Evolutionary conservation across 2,113 vertebrate genomes (phyloP), one percentile per base, ranked within the genome.

Genomic region (Pseudorectes ferrugineus): DNA sequence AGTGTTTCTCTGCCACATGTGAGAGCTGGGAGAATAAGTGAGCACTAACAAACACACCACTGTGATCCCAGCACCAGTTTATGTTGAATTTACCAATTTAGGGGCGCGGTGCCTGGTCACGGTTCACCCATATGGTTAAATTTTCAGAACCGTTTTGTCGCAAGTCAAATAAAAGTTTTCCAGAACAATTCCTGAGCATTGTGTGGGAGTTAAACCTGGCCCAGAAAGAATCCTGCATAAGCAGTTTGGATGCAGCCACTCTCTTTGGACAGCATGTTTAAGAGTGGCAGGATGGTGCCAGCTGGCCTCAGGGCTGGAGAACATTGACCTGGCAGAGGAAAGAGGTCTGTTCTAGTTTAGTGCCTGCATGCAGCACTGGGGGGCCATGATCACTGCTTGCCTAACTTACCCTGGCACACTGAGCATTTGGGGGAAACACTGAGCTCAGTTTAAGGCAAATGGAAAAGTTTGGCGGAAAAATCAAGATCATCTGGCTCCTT

Each of bases 221-320:
- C 48, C 42, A 70, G 33, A 19, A 70, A 52, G 42, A 76, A 15
- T 38, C 57, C 49, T 70, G 36, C 16, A 66, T 28, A n/a, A 67
- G 49, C 31, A 57, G 42, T 80, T 94, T 95, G 78, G 91, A 92
- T 54, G 67, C 49, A 97, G 29, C 8, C 63, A 54, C 49, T 49
- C 68, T 58, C 40, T 72, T 78, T 92, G 88, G 62, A 73, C 58
- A 66, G 54, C 20, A 13, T 5, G 11, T 42, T 76, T 83, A 24
- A 72, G 38, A 49, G 71, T 72, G 70, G 72, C 65, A 92, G 59
- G 29, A 58, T 0, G 0, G 11, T 86, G 92, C 92, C 95, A 95
- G 82, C 67, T 96, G 92, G 94, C 93, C 71, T 57, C 36, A 38
- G 25, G 48, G 66, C 42, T 76, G 38, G 31, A 90, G 78, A 95